phyloP scores from a whole-genome alignment of 2,113 vertebrate genomes.

The Notarius quadriscutis region DNA sequence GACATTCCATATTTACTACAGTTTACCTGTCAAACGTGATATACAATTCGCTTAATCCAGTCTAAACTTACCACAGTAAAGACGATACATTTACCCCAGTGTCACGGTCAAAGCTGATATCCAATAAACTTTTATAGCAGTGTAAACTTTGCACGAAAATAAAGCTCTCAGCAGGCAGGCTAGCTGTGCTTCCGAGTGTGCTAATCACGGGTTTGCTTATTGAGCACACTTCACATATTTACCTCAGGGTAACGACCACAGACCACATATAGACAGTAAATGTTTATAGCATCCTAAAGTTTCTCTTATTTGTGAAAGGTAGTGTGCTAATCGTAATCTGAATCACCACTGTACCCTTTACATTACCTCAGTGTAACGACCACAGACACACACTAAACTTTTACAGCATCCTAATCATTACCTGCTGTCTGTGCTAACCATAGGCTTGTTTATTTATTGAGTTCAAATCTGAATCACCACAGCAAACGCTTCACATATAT shows the following conservation, averaged over 20 bases:
- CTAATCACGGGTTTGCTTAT: neutral
- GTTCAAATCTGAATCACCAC: too few species aligned
- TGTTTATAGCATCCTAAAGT: neutral
- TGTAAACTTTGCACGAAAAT: neutral
- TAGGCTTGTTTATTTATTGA: neutral
- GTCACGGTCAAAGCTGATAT: neutral
- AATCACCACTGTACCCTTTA: neutral
- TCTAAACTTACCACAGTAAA: neutral
- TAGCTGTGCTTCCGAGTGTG: neutral
- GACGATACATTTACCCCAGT: neutral
- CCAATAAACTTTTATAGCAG: neutral
- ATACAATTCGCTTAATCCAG: neutral
- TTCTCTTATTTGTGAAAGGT: neutral
- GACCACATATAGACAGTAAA: neutral
- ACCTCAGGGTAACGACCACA: neutral
- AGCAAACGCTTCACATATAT: too few species aligned
- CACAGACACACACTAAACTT: neutral
- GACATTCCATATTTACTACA: neutral
- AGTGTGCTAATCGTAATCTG: neutral
- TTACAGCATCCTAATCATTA: too few species aligned
- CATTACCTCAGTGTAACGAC: neutral
- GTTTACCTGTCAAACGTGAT: neutral
- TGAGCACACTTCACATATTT: neutral
- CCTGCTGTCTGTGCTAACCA: neutral
- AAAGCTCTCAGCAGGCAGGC: neutral